Conservation (phyloP, 2,797 vertebrate species). For the Myotis daubentonii region DNA sequence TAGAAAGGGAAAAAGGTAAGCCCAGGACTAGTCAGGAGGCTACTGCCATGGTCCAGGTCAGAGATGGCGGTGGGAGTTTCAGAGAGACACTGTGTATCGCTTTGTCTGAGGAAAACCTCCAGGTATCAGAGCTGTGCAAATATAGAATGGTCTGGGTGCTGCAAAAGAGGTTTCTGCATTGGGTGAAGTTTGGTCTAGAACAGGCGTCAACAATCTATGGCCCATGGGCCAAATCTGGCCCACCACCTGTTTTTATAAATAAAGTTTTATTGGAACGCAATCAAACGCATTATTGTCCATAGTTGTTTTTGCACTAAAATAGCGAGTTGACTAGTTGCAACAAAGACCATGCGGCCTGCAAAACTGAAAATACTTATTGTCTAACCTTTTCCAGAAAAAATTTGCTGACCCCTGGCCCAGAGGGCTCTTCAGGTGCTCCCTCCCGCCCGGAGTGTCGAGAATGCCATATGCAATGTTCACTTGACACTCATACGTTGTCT, state of each 20-base stretch:
- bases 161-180: not conserved
- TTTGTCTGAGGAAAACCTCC: not conserved
- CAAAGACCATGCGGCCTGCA: not conserved
- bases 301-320: not conserved
- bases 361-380: not conserved
- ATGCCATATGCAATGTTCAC: not conserved
- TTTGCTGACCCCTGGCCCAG: not conserved
- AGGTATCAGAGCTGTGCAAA: not conserved
- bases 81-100: not conserved
- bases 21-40: not conserved
- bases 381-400: not conserved
- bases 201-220: not conserved
- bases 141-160: not conserved
- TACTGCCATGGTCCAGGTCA: not conserved
- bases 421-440: not conserved
- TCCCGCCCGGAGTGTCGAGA: not conserved
- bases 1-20: not conserved
- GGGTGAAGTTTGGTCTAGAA: not conserved
- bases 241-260: not conserved
- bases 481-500: not conserved
- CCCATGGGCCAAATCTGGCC: not conserved
- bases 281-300: not conserved
- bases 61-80: not conserved
- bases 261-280: conserved; percentile 52
- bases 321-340: not conserved